Evolutionary conservation across 2,888 invertebrate species (phyloP), one percentile per base, ranked within the genome.

Genomic region (Clepsis dumicolana): DNA sequence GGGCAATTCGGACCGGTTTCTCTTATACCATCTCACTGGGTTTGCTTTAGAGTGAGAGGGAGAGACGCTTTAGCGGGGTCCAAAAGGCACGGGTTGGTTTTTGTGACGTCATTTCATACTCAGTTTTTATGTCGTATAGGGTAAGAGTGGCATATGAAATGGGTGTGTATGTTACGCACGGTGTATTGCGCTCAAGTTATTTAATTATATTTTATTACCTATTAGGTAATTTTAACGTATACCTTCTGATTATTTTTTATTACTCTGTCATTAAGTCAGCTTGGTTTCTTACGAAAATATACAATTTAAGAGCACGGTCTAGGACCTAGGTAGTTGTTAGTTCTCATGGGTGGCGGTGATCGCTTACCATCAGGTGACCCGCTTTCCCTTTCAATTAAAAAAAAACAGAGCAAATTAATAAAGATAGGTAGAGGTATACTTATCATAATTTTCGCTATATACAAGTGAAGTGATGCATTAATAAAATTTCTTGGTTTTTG

Each of bases 61-160:
- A 48, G 1, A 29, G 24, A n/a, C 10, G 18, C 5, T 25, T 5
- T 4, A 10, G 10, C 7, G 24, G 12, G 16, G 64, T 64, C 64
- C 56, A 48, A 48, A 24, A 29, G 32, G 24, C 52, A 52, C 7
- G 18, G 12, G 4, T 48, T 52, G 21, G 5, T 21, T 44, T n/a
- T 32, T 29, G 21, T 65, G 60, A 53, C 29, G 60, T 65, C 64
- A 56, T 7, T 32, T 48, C 8, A n/a, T n/a, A 8, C 27, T 27
- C n/a, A n/a, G 16, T 16, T 38, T 53, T 38, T 27, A 25, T 35
- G 35, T 64, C 12, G 10, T 64, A 14, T 25, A 25, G 21, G 14
- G 8, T 64, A 64, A 41, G 54, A 64, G 41, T 54, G 63, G 54
- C 64, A 54, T 64, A 64, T 64, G 8, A n/a, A n/a, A n/a, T n/a